phyloP scores from a whole-genome alignment of 2,888 invertebrate species.

The Bellardia bayeri region DNA sequence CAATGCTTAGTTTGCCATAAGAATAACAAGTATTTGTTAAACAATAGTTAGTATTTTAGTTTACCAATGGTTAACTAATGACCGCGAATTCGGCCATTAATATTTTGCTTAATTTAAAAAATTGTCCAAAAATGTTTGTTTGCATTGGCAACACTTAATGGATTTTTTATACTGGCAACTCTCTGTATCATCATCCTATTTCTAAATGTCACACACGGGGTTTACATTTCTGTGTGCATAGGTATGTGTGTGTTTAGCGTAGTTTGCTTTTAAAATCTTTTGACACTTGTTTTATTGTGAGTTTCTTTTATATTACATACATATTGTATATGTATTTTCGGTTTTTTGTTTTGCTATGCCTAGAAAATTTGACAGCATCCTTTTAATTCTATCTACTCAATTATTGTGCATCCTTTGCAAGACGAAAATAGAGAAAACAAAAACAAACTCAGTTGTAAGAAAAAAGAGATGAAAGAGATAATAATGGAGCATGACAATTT shows the following conservation, averaged over 20 bases:
- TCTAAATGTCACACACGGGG: not conserved
- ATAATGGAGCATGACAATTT: constrained; percentile 55
- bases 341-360: constrained; percentile 59
- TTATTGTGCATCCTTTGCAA: constrained; percentile 44
- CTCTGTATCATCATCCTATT: not conserved
- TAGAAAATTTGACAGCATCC: constrained; percentile 54
- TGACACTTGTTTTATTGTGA: constrained; percentile 65
- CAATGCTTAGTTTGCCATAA: no score
- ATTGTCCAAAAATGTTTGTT: no score
- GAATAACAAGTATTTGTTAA: no score
- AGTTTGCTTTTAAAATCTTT: constrained; percentile 29
- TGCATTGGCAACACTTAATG: no score
- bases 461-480: constrained; percentile 46
- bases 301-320: constrained; percentile 27
- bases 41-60: no score
- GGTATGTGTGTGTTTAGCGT: not conserved
- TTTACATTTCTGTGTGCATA: not conserved
- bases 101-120: no score
- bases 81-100: no score
- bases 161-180: not conserved
- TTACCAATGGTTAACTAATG: no score
- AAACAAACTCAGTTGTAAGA: constrained; percentile 33
- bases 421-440: constrained; percentile 3
- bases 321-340: constrained; percentile 9
- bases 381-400: constrained; percentile 2